These are phyloP conservation scores for Homarus gammarus DNA, from an alignment of 2,888 invertebrate species.

Conservation along the genomic window DNA sequence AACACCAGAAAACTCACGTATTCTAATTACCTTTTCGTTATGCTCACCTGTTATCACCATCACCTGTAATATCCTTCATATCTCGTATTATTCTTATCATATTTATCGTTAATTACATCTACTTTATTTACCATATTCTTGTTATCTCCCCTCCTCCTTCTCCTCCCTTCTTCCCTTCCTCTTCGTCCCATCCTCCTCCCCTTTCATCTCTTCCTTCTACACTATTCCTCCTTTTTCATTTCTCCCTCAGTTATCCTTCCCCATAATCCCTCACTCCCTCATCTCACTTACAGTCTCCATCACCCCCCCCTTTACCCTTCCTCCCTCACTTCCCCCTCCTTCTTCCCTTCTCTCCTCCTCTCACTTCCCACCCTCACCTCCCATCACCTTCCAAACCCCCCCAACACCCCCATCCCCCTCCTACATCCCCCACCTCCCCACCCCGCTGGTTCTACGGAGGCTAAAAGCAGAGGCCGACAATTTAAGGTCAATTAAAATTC, in stretches of 20 bases:
- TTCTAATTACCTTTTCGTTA: too few relatives aligned
- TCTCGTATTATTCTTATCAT: too few relatives aligned
- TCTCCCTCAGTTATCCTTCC: not conserved
- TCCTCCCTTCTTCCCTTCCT: not conserved
- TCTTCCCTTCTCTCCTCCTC: not conserved
- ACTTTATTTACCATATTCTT: not conserved
- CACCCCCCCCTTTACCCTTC: not conserved
- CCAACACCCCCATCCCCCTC: not conserved
- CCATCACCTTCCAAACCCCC: not conserved
- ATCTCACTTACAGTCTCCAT: not conserved
- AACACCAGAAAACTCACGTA: too few relatives aligned
- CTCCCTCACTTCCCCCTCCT: not conserved
- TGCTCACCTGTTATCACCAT: too few relatives aligned
- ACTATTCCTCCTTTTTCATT: not conserved
- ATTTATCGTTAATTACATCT: too few relatives aligned
- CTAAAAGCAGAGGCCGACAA: constrained; percentile 54
- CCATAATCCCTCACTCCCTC: not conserved
- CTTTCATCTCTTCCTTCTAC: not conserved
- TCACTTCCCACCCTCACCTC: too few relatives aligned
- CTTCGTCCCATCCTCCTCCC: too few relatives aligned
- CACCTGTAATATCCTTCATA: too few relatives aligned
- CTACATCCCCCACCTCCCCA: too few relatives aligned
- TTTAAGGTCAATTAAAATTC: constrained; percentile 66
- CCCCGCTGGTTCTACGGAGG: not conserved
- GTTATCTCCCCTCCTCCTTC: not conserved